A percentile compares a stretch with the other conserved stretches of the same genome.
phyloP scores from a whole-genome alignment of 1,140 invertebrate species.

The Zophobas morio region DNA sequence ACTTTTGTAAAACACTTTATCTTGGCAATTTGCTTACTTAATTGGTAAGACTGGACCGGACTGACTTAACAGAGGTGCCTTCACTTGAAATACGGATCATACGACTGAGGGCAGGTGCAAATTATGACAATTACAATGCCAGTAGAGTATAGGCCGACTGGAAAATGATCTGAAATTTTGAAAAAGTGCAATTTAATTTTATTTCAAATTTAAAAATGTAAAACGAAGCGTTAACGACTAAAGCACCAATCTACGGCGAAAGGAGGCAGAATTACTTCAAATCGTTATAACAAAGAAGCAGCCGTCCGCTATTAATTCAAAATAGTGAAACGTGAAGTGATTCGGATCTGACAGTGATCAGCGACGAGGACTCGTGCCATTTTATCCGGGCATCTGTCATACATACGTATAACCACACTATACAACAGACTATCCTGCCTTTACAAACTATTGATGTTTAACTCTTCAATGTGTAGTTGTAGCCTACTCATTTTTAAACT shows the following conservation, averaged over 20 bases:
- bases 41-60: constrained; percentile 68
- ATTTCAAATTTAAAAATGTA: constrained; percentile 42
- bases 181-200: constrained; percentile 63
- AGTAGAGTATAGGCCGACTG: constrained; percentile 41
- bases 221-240: constrained; percentile 31
- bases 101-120: constrained; percentile 66
- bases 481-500: constrained; percentile 66
- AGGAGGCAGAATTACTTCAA: constrained; percentile 59
- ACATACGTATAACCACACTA: constrained; percentile 43
- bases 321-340: constrained; percentile 60
- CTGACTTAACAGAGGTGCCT: constrained; percentile 67
- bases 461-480: constrained; percentile 66
- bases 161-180: constrained; percentile 44
- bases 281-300: constrained; percentile 54
- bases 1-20: constrained; percentile 65
- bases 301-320: constrained; percentile 57
- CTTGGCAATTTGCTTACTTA: constrained; percentile 65
- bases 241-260: constrained; percentile 40
- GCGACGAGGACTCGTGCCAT: constrained; percentile 59
- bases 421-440: constrained; percentile 62
- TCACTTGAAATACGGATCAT: constrained; percentile 62
- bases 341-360: constrained; percentile 54
- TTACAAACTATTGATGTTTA: constrained; percentile 64
- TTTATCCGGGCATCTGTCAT: constrained; percentile 47
- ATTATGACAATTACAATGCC: constrained; percentile 42